Percentiles rank a stretch among this genome's conserved stretches.
Conservation (phyloP, 2,797 vertebrate species). For the Peromyscus eremicus region DNA sequence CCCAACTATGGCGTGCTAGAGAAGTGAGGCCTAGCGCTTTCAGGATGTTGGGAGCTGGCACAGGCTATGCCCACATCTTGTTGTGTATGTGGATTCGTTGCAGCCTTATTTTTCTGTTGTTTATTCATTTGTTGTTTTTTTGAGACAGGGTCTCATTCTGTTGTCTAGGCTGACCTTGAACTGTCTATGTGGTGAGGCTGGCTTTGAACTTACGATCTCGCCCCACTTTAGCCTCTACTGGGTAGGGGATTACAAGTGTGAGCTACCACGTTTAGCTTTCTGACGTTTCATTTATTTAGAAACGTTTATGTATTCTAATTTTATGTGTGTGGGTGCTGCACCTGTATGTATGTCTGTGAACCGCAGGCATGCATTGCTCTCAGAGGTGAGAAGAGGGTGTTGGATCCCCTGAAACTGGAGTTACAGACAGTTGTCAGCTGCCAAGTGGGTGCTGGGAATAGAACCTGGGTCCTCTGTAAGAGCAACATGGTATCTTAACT, state of each 20-base stretch:
- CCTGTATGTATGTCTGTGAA: background rate
- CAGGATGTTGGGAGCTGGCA: background rate
- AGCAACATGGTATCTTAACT: background rate
- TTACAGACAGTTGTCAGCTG: background rate
- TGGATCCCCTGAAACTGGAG: background rate
- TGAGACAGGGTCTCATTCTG: background rate
- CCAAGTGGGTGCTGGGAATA: background rate
- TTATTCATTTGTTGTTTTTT: background rate
- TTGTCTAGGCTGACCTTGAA: background rate
- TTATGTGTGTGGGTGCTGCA: background rate
- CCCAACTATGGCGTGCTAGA: background rate
- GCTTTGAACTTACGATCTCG: background rate
- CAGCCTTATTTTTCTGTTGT: too few species aligned
- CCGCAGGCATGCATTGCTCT: background rate
- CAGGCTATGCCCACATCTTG: background rate
- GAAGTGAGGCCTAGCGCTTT: background rate
- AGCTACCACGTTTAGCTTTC: background rate
- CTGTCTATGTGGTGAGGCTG: background rate
- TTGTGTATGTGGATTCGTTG: background rate
- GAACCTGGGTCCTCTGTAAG: background rate
- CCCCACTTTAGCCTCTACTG: background rate
- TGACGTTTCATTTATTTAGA: background rate
- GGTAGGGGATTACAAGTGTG: background rate
- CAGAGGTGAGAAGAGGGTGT: background rate
- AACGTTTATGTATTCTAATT: background rate